Evolutionary conservation across 30 jellyfish, hydroid and myxozoan species (phyloP).

Genomic region (Catostylus mosaicus): DNA sequence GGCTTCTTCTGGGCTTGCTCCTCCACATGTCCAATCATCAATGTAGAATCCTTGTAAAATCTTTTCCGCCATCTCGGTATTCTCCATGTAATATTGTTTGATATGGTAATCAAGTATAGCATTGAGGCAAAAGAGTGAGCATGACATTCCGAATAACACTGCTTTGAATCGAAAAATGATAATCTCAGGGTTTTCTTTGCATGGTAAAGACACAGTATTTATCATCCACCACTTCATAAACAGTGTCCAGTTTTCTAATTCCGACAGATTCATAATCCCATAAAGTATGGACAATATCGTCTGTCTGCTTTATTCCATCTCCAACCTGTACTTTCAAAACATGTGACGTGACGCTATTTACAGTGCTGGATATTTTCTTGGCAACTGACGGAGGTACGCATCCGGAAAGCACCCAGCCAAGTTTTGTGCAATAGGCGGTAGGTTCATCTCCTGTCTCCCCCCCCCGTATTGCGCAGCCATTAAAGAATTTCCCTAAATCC

Average conservation of each 20-base stretch:
- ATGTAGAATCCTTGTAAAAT: constrained; percentile 12
- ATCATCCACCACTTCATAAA: constrained; percentile 1
- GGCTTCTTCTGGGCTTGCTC: constrained; percentile 29
- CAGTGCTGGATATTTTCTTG: background rate
- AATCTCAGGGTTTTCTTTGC: constrained; percentile 24
- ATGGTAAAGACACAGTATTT: no score
- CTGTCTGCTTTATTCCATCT: background rate
- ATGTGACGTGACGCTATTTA: background rate
- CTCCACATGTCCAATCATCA: constrained; percentile 59
- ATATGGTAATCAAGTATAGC: constrained; percentile 38
- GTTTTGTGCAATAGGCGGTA: background rate
- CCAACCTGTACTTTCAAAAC: background rate
- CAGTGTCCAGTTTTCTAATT: background rate
- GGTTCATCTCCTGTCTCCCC: background rate
- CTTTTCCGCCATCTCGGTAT: constrained; percentile 38
- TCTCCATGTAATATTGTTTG: constrained; percentile 10
- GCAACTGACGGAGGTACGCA: background rate
- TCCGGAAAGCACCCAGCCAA: background rate
- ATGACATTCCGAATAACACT: constrained; percentile 45
- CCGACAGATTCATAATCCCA: constrained; percentile 15
- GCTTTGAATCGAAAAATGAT: constrained; percentile 5
- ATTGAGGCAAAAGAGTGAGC: constrained; percentile 49
- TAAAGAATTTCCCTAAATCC: background rate
- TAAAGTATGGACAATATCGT: background rate
- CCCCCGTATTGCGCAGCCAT: background rate